Conservation (phyloP, 2,113 vertebrate genomes). For the Chaetorhynchus papuensis region DNA sequence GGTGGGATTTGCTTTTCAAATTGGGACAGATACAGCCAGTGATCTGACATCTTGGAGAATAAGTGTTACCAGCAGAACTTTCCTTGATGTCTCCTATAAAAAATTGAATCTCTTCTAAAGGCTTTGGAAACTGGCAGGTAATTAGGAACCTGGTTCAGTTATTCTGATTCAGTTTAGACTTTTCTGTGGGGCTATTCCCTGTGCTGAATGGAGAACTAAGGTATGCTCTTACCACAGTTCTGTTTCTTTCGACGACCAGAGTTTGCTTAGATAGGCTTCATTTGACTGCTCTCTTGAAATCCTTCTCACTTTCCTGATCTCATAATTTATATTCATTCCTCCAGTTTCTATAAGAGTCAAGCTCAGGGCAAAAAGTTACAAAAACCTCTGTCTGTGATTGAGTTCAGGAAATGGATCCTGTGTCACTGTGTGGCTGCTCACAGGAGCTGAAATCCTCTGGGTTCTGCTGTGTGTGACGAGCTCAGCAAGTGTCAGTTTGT, state of each 20-base stretch:
- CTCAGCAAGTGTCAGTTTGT: not conserved
- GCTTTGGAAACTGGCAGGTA: not conserved
- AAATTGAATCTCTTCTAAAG: not conserved
- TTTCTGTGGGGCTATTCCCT: not conserved
- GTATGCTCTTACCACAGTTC: not conserved
- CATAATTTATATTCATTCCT: not conserved
- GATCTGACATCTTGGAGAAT: rapidly evolving
- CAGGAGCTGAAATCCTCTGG: not conserved
- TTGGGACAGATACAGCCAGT: not conserved
- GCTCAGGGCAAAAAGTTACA: not conserved
- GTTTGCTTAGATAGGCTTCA: rapidly evolving
- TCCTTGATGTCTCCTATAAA: not conserved
- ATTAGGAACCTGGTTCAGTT: not conserved
- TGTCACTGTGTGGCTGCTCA: not conserved
- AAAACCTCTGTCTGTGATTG: not conserved
- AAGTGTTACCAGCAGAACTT: not conserved
- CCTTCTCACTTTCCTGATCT: not conserved
- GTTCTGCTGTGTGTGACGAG: not conserved
- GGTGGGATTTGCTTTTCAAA: not conserved
- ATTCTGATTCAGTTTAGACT: not conserved
- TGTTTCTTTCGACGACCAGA: rapidly evolving
- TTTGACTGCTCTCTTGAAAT: not conserved
- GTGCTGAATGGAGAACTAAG: not conserved
- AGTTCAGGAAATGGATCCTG: not conserved
- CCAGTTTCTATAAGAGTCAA: not conserved